Evolutionary conservation across 2,888 invertebrate genomes (phyloP).

Genomic region (Leucozona laternaria): DNA sequence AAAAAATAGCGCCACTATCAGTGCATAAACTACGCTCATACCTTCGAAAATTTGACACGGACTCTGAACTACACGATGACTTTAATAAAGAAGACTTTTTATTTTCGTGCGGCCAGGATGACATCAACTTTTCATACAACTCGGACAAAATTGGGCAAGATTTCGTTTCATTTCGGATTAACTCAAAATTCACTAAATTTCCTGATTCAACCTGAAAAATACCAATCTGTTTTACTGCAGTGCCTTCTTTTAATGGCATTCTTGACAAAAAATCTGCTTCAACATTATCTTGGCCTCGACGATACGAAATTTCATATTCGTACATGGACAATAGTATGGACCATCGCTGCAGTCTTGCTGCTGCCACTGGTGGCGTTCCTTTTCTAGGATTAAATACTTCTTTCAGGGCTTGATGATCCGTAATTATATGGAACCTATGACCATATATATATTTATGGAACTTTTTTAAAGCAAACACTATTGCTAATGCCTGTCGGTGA

Average conservation of each 20-base stretch:
- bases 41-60: conserved; percentile 41
- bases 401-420: conserved; percentile 75
- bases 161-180: neutral
- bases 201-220: conserved; percentile 53
- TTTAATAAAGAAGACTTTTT: conserved; percentile 6
- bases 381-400: conserved; percentile 74
- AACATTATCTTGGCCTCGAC: conserved; percentile 39
- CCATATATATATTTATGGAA: conserved; percentile 79
- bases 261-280: conserved; percentile 75
- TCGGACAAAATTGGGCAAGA: too few relatives aligned
- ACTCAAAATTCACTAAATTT: conserved; percentile 39
- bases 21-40: conserved; percentile 39
- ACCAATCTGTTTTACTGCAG: conserved; percentile 42
- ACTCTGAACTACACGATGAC: neutral
- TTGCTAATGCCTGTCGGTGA: conserved; percentile 77
- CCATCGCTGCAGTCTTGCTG: too few relatives aligned
- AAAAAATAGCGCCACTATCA: conserved; percentile 59
- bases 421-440: conserved; percentile 70
- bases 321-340: too few relatives aligned
- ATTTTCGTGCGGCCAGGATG: neutral
- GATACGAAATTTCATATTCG: too few relatives aligned
- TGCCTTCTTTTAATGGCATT: conserved; percentile 52
- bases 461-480: conserved; percentile 81
- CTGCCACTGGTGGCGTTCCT: too few relatives aligned
- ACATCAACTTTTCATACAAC: conserved; percentile 39